Percentiles rank a stretch among this genome's conserved stretches.
phyloP scores from a whole-genome alignment of 2,888 invertebrate species.

The Bhutanitis thaidina region DNA sequence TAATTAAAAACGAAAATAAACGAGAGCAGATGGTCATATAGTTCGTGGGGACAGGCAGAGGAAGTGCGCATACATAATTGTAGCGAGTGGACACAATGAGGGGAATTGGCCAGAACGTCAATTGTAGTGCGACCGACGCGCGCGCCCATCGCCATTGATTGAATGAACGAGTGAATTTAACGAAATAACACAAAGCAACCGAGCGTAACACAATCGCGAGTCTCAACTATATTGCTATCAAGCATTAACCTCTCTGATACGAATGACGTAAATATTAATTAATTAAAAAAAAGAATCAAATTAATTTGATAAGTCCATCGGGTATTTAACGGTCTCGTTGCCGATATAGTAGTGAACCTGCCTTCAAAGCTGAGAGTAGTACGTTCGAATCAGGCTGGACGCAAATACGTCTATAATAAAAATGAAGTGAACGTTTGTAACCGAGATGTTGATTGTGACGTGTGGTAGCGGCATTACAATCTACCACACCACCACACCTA shows the following conservation, averaged over 20 bases:
- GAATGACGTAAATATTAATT: too few species aligned
- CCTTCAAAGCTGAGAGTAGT: too few species aligned
- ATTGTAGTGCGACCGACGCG: slow-evolving; percentile 77
- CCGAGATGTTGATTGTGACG: too few species aligned
- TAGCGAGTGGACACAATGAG: slow-evolving; percentile 73
- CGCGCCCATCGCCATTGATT: slow-evolving; percentile 73
- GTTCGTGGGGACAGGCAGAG: slow-evolving; percentile 58
- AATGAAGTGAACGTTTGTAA: too few species aligned
- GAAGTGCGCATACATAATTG: slow-evolving; percentile 75
- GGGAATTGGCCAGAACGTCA: slow-evolving; percentile 73
- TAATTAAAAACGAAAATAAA: slow-evolving; percentile 37
- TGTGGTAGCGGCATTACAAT: too few species aligned
- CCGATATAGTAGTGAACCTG: too few species aligned
- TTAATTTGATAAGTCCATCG: too few species aligned
- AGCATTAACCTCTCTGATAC: background rate
- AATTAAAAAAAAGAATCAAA: too few species aligned
- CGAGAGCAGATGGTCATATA: slow-evolving; percentile 48
- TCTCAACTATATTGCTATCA: slow-evolving; percentile 21
- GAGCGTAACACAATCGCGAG: slow-evolving; percentile 50
- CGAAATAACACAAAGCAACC: slow-evolving; percentile 56
- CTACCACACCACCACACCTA: too few species aligned
- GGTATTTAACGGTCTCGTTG: too few species aligned
- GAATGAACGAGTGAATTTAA: slow-evolving; percentile 70
- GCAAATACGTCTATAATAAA: too few species aligned
- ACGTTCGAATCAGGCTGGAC: too few species aligned